Evolutionary conservation across 2,797 vertebrate genomes (phyloP).

Genomic region (Champsocephalus esox): DNA sequence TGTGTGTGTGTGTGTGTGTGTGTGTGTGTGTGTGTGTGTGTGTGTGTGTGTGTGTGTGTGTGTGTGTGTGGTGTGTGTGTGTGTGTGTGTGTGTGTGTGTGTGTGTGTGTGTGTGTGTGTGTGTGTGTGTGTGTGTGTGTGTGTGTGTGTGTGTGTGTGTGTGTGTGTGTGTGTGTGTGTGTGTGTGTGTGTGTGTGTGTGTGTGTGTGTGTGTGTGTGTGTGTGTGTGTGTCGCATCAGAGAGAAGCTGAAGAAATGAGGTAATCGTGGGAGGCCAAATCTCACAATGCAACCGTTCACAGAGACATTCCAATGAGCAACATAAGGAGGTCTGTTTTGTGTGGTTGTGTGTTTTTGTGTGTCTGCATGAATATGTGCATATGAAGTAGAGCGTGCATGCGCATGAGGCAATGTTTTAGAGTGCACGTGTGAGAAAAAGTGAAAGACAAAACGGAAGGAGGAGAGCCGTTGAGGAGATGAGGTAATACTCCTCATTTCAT

Average conservation of each 20-base stretch:
- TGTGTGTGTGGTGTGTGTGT: slow-evolving; percentile 36
- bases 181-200: slow-evolving; percentile 34
- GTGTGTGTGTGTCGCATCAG: slow-evolving; percentile 39
- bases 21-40: slow-evolving; percentile 3
- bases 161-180: slow-evolving; percentile 26
- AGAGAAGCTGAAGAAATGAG: slow-evolving; percentile 77
- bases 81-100: slow-evolving; percentile 29
- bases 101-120: slow-evolving; percentile 25
- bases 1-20: slow-evolving; percentile 33
- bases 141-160: slow-evolving; percentile 1
- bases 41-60: slow-evolving; percentile 15
- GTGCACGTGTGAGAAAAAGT: slow-evolving; percentile 56
- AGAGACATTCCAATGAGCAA: slow-evolving; percentile 71
- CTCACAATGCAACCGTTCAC: slow-evolving; percentile 79
- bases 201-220: slow-evolving; percentile 27
- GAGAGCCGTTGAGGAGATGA: slow-evolving; percentile 70
- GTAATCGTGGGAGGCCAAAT: slow-evolving; percentile 74
- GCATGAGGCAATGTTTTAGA: slow-evolving; percentile 61
- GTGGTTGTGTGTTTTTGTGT: slow-evolving; percentile 29
- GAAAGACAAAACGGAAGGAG: slow-evolving; percentile 58
- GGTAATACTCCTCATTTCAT: slow-evolving; percentile 69
- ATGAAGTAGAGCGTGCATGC: slow-evolving; percentile 47
- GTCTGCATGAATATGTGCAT: slow-evolving; percentile 70
- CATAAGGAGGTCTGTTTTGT: slow-evolving; percentile 74
- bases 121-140: slow-evolving; percentile 29